Base-by-base conservation (phyloP, 2,888 invertebrate genomes). In the Cremastinae sp. region DNA sequence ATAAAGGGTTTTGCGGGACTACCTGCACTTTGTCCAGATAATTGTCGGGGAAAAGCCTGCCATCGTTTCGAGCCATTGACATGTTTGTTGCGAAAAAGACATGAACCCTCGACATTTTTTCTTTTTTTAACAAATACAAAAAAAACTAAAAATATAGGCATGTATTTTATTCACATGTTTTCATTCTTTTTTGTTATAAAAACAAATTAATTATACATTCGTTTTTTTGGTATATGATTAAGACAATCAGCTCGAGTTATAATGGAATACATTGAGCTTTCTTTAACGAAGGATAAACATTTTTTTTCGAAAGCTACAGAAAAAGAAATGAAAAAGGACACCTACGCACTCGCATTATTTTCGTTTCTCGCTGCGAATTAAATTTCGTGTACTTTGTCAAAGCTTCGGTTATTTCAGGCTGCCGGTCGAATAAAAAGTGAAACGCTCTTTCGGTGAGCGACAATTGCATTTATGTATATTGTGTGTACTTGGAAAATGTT, bases 11-110 rank as follows among this genome's bases (percentile, higher is more conserved):
- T 35, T 39, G 41, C n/a, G 62, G 45, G 68, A 37, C 56, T 10
- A 49, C 56, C 35, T 20, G 39, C 51, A 37, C 43, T 28, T 43
- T 69, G 35, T n/a, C 14, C 37, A 22, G 51, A 14, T 35, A 16
- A 58, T 12, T 28, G 18, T 55, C n/a, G n/a, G 28, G 49, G 10
- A 45, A 28, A 28, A 39, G 18, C 66, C 66, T 61, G 61, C 61
- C 53, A 66, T 74, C 62, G 41, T 49, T 1, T 22, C 10, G 62
- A 74, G 37, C 56, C 62, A 74, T 49, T 61, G 66, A 49, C 56
- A 49, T 39, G 68, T 62, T 74, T 64, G 39, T 51, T n/a, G n/a
- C 61, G 56, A 28, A n/a, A 37, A 9, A 37, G 16, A 59, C 51
- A 35, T 58, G 69, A 64, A 69, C 64, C 58, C 37, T 43, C 2